phyloP scores from a whole-genome alignment of 2,113 vertebrate species.

The Alectura lathami region DNA sequence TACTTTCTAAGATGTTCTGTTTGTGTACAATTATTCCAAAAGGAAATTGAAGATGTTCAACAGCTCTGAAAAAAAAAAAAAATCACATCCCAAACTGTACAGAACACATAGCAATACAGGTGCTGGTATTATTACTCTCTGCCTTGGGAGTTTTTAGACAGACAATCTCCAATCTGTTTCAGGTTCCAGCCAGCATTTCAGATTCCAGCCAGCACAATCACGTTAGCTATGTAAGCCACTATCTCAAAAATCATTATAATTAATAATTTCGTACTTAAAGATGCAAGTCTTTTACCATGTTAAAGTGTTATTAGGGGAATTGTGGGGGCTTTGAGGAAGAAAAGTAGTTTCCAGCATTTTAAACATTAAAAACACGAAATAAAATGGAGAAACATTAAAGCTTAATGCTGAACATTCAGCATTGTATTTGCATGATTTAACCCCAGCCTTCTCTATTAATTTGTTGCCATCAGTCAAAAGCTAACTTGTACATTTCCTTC shows the following conservation, averaged over 20 bases:
- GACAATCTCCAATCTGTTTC: background rate
- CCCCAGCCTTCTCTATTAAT: background rate
- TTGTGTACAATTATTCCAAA: constrained; percentile 1
- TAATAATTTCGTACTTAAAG: background rate
- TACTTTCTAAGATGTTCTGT: background rate
- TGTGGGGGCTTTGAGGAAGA: background rate
- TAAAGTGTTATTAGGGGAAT: background rate
- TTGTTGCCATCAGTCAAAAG: background rate
- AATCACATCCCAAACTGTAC: background rate
- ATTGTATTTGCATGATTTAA: background rate
- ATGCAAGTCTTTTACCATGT: background rate
- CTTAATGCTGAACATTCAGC: background rate
- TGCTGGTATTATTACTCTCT: background rate
- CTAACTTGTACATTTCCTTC: background rate
- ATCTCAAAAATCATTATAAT: background rate
- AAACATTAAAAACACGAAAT: background rate
- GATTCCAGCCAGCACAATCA: background rate
- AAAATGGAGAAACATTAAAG: background rate
- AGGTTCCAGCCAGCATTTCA: background rate
- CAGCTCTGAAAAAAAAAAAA: constrained; percentile 18
- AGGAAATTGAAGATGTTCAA: background rate
- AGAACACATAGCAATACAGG: background rate
- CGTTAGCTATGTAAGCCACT: background rate
- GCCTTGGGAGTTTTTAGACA: background rate
- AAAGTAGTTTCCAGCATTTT: background rate